Evolutionary conservation across 2,113 vertebrate species (phyloP), one percentile per base, ranked within the genome.

Genomic region (Synchiropus splendidus): DNA sequence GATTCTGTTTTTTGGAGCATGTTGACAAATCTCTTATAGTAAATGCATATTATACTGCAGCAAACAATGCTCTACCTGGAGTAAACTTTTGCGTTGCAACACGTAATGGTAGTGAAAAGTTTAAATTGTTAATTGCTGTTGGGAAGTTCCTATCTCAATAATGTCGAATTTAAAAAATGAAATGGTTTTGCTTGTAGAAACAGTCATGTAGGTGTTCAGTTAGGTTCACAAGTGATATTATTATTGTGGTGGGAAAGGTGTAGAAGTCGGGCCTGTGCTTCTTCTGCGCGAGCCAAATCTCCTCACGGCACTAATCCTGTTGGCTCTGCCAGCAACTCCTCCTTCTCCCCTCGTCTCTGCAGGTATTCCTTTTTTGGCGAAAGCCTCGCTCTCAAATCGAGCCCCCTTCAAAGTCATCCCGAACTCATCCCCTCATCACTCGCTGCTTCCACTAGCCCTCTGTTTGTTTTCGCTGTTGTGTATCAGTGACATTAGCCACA

Each of bases 271-370:
- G n/a, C n/a, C n/a, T n/a, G n/a, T n/a, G n/a, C n/a, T n/a, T 56
- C 59, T 37, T 17, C 44, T 34, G 57, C 54, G 58, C 48, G 27
- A 62, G 72, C 70, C 57, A 69, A 75, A 71, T 79, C 73, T 74
- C 64, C 45, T 58, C 65, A 67, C 40, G 41, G 80, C 73, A 76
- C 67, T 83, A 82, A 82, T 84, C 79, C 79, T 56, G 36, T 64
- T 58, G 67, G 56, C 71, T 78, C 61, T 71, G 54, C 75, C 69
- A 74, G 63, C 55, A 64, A 50, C 72, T 62, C 68, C 60, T 53
- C 31, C 41, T 52, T 37, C 49, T 48, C 52, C 50, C 51, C 37
- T 51, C 40, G 42, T 64, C 53, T 64, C 70, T 54, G 52, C 56
- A 73, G 74, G 74, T 75, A 65, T 46, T 41, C 32, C 63, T 62